phyloP scores from a whole-genome alignment of 2,797 vertebrate genomes.

The Anguilla marmorata region DNA sequence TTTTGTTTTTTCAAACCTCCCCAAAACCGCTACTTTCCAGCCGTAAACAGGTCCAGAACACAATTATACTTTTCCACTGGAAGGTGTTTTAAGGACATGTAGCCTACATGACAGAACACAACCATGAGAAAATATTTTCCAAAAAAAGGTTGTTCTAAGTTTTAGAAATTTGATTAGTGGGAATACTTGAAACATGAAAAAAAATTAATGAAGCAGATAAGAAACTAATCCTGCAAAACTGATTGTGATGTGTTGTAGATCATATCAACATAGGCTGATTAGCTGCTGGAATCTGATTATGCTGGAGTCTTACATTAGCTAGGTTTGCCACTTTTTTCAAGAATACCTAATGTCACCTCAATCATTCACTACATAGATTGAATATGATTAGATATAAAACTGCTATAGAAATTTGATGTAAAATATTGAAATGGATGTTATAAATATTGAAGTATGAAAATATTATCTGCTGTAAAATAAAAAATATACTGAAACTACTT shows the following conservation, averaged over 20 bases:
- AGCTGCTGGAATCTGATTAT: background rate
- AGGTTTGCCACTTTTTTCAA: background rate
- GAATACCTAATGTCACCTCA: background rate
- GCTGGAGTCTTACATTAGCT: background rate
- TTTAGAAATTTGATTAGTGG: background rate
- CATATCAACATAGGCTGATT: background rate
- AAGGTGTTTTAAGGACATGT: background rate
- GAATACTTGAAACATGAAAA: background rate
- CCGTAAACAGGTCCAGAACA: background rate
- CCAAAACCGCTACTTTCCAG: background rate
- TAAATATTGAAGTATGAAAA: too few relatives aligned
- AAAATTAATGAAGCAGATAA: constrained; percentile 5
- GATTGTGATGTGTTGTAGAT: background rate
- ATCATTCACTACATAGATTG: background rate
- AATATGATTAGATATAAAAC: background rate
- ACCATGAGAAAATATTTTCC: background rate
- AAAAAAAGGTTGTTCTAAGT: background rate
- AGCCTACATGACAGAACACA: background rate
- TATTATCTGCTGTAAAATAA: too few relatives aligned
- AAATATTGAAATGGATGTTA: background rate
- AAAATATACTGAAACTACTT: too few relatives aligned
- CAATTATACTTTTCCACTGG: background rate
- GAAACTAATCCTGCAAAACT: background rate
- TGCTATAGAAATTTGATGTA: background rate
- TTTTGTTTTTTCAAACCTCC: background rate